These are phyloP conservation scores for Cryptophagus acutangulus DNA, from an alignment of 2,888 invertebrate species.

Conservation along the genomic window DNA sequence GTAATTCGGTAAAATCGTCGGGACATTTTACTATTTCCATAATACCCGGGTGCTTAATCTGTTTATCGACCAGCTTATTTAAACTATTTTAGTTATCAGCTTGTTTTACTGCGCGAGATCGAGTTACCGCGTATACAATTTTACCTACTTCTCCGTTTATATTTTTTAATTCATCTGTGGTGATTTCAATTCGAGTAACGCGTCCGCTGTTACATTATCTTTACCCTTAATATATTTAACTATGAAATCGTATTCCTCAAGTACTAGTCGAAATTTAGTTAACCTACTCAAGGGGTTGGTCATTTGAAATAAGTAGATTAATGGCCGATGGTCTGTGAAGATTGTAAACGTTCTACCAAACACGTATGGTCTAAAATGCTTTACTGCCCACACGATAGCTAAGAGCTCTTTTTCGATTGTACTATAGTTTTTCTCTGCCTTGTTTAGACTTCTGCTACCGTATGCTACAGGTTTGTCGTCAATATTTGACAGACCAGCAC, in stretches of 20 bases:
- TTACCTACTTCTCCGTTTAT: too few species aligned
- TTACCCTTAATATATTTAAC: slow-evolving; percentile 8
- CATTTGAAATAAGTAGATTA: slow-evolving; percentile 26
- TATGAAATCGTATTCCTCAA: slow-evolving; percentile 18
- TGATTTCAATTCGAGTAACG: slow-evolving; percentile 11
- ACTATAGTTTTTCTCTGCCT: slow-evolving; percentile 10
- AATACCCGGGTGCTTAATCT: too few species aligned
- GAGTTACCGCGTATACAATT: too few species aligned
- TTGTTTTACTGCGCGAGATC: too few species aligned
- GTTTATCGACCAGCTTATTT: too few species aligned
- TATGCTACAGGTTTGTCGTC: slow-evolving; percentile 12
- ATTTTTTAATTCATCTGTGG: too few species aligned
- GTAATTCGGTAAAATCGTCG: too few species aligned
- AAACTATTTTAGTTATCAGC: too few species aligned
- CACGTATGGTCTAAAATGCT: slow-evolving; percentile 14
- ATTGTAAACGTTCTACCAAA: slow-evolving; percentile 2
- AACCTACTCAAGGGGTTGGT: too few species aligned
- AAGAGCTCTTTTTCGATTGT: slow-evolving; percentile 16
- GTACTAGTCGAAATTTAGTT: slow-evolving; percentile 24
- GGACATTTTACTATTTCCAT: too few species aligned
- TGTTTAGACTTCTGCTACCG: slow-evolving; percentile 9
- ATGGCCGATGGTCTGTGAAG: slow-evolving; percentile 12
- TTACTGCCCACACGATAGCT: slow-evolving; percentile 25
- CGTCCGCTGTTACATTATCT: slow-evolving; percentile 14
- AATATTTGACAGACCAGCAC: slow-evolving; percentile 11